These are phyloP conservation scores for Nesidiocoris tenuis DNA, from an alignment of 2,888 invertebrate genomes.

Conservation along the genomic window DNA sequence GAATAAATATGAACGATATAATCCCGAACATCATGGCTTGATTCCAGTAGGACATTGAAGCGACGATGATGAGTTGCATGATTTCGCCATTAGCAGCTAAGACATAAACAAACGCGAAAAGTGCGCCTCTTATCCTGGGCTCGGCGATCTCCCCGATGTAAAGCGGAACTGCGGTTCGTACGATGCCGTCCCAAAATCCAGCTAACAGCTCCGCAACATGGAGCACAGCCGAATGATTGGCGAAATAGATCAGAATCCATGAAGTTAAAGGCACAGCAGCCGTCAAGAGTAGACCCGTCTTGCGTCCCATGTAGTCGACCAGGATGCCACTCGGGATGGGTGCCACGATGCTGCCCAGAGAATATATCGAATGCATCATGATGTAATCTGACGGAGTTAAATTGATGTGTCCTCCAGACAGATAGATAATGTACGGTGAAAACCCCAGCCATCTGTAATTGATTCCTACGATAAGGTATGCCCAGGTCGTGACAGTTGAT, in stretches of 20 bases:
- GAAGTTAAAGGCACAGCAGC: constrained; percentile 67
- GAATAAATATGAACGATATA: constrained; percentile 60
- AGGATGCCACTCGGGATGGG: constrained; percentile 61
- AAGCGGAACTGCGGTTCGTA: constrained; percentile 75
- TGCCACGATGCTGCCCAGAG: constrained; percentile 62
- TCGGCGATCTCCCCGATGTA: constrained; percentile 75
- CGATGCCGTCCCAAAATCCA: constrained; percentile 58
- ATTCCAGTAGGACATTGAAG: constrained; percentile 60
- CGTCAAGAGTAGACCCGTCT: constrained; percentile 65
- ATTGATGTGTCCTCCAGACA: constrained; percentile 58
- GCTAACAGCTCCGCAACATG: constrained; percentile 45
- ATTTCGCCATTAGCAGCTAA: constrained; percentile 62
- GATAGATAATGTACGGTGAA: constrained; percentile 59
- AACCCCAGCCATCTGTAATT: constrained; percentile 48
- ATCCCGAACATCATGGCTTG: constrained; percentile 61
- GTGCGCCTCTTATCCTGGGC: constrained; percentile 59
- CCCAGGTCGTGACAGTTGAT: constrained; percentile 31
- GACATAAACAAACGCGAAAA: constrained; percentile 62
- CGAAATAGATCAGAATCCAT: constrained; percentile 62
- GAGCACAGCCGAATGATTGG: constrained; percentile 28
- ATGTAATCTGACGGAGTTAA: constrained; percentile 60
- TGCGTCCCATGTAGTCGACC: constrained; percentile 68
- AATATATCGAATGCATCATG: constrained; percentile 56
- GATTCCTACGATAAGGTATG: constrained; percentile 45
- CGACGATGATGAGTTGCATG: constrained; percentile 63